Evolutionary conservation across 2,113 vertebrate genomes (phyloP).

Genomic region (Labeo rohita): DNA sequence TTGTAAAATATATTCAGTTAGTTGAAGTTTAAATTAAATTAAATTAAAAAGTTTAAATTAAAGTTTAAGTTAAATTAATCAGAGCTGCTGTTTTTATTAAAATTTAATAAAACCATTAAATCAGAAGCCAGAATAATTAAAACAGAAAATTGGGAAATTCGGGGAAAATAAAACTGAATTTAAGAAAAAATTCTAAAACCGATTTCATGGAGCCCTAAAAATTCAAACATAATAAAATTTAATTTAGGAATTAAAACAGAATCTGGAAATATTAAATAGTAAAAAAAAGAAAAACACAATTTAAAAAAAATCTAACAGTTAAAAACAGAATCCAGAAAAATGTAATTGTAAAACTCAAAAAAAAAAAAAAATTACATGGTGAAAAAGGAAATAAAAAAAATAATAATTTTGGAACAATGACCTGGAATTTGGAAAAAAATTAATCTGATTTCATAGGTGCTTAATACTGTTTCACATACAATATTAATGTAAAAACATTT

Average conservation of each 20-base stretch:
- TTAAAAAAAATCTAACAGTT: too few species aligned
- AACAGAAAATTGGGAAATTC: neutral
- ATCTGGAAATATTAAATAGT: too few species aligned
- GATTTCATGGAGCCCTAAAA: neutral
- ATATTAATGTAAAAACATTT: neutral
- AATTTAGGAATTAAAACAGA: too few species aligned
- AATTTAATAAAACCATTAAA: neutral
- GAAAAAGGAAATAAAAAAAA: too few species aligned
- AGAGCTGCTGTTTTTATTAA: neutral
- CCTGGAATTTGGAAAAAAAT: too few species aligned
- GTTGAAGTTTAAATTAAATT: neutral
- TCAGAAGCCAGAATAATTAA: neutral
- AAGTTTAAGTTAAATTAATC: neutral
- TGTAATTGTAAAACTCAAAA: too few species aligned
- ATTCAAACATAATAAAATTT: neutral
- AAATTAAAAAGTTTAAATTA: too few species aligned
- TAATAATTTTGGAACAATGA: too few species aligned
- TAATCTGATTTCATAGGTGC: neutral
- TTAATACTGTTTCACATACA: neutral
- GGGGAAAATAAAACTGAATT: neutral
- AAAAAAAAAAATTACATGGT: too few species aligned
- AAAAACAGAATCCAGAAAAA: neutral
- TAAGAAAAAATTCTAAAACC: neutral
- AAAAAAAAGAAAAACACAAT: too few species aligned
- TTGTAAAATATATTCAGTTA: neutral